Conservation (phyloP, 2,113 vertebrate species). For the Cynocephalus volans region DNA sequence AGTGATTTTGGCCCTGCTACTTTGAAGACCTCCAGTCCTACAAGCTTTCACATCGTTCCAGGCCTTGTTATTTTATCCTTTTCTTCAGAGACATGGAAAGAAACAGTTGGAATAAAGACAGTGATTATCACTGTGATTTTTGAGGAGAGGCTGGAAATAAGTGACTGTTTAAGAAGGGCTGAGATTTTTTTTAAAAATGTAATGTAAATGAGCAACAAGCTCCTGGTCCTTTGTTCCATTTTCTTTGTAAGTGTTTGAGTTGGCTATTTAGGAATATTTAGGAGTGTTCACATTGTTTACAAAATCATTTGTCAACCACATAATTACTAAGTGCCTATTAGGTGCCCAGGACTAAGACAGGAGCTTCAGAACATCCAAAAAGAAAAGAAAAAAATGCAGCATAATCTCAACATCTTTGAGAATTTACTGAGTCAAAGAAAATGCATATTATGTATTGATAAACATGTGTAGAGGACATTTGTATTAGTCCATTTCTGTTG, state of each 20-base stretch:
- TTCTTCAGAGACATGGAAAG: neutral
- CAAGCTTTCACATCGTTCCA: neutral
- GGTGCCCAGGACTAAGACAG: neutral
- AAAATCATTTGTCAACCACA: neutral
- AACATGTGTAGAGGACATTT: neutral
- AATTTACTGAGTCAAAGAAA: neutral
- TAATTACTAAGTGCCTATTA: neutral
- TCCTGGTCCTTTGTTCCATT: neutral
- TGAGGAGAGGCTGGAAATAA: neutral
- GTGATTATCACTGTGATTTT: neutral
- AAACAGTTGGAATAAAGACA: neutral
- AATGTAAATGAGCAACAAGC: neutral
- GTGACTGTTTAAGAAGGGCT: neutral
- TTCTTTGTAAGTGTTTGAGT: neutral
- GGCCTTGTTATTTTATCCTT: neutral
- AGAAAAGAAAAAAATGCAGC: neutral
- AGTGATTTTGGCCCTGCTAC: neutral
- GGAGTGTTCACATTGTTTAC: neutral
- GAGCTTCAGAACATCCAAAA: neutral
- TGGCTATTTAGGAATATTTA: neutral
- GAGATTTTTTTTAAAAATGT: too few species aligned
- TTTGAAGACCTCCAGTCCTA: neutral
- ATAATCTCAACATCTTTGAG: neutral
- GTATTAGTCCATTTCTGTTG: too few species aligned
- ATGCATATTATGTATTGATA: neutral